Conservation (phyloP, 2,888 invertebrate species). For the Pachliopta kotzebuea region DNA sequence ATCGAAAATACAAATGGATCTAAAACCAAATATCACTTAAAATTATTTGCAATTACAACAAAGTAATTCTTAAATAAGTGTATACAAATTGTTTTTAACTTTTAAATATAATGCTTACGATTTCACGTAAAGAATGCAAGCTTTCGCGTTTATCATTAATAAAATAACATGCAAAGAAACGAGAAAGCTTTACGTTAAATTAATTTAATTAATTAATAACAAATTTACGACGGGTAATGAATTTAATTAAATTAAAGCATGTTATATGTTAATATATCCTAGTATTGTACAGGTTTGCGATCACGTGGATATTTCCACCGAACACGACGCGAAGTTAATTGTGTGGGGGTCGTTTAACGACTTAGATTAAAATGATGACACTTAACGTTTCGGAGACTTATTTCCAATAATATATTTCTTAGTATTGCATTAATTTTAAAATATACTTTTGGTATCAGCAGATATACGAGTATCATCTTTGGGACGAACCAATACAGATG, state of each 20-base stretch:
- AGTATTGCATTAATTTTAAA: neutral
- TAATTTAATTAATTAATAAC: constrained; percentile 17
- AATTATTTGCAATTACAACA: no score
- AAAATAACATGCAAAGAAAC: neutral
- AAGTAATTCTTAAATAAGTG: neutral
- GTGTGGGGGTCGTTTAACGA: constrained; percentile 9
- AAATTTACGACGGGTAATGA: neutral
- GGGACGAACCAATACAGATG: neutral
- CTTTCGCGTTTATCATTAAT: constrained; percentile 4
- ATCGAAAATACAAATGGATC: no score
- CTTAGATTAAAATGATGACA: constrained; percentile 7
- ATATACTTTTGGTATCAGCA: neutral
- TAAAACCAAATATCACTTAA: no score
- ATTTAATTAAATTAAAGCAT: constrained; percentile 18
- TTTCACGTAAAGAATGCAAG: constrained; percentile 4
- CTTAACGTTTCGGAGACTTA: neutral
- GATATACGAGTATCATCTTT: neutral
- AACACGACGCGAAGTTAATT: constrained; percentile 9
- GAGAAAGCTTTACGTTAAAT: constrained; percentile 6
- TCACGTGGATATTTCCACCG: constrained; percentile 19
- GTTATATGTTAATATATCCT: constrained; percentile 15
- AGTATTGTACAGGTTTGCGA: constrained; percentile 1
- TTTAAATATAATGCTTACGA: neutral
- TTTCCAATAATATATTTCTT: neutral
- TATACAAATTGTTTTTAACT: neutral